Conservation (phyloP, 1,140 invertebrate species). For the Drosophila sturtevanti region DNA sequence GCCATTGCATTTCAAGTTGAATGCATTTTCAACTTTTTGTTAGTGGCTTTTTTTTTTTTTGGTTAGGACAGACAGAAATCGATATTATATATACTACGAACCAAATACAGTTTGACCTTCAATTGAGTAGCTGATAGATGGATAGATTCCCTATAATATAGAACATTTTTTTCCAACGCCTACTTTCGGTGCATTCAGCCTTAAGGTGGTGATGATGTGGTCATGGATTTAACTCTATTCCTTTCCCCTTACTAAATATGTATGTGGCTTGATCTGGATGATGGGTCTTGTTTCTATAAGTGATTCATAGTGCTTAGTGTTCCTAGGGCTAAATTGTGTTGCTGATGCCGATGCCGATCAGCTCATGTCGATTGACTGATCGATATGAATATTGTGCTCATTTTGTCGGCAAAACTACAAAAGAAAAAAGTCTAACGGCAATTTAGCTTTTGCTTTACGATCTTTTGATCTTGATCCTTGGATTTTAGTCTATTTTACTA, state of each 20-base stretch:
- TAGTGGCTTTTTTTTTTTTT: slow-evolving; percentile 8
- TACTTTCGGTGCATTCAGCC: neutral
- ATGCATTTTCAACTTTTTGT: neutral
- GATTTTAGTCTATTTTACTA: neutral
- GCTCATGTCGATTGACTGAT: slow-evolving; percentile 66
- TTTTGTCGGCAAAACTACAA: slow-evolving; percentile 73
- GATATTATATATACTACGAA: neutral
- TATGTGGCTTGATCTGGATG: slow-evolving; percentile 10
- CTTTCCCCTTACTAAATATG: neutral
- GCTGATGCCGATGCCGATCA: slow-evolving; percentile 46
- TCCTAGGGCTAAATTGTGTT: slow-evolving; percentile 33
- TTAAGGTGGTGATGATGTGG: neutral
- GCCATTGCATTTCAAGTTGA: neutral
- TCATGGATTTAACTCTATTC: neutral
- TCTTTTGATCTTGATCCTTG: slow-evolving; percentile 47
- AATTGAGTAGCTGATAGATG: neutral
- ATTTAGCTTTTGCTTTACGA: slow-evolving; percentile 26
- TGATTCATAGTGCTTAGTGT: slow-evolving; percentile 58
- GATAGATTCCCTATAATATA: slow-evolving; percentile 10
- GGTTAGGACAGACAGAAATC: neutral
- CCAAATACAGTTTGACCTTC: slow-evolving; percentile 9
- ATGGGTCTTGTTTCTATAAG: slow-evolving; percentile 42
- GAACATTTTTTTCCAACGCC: slow-evolving; percentile 3
- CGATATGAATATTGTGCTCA: slow-evolving; percentile 65
- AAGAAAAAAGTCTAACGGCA: slow-evolving; percentile 67